Base-by-base conservation (phyloP, 1,140 invertebrate genomes). In the Panulirus ornatus region DNA sequence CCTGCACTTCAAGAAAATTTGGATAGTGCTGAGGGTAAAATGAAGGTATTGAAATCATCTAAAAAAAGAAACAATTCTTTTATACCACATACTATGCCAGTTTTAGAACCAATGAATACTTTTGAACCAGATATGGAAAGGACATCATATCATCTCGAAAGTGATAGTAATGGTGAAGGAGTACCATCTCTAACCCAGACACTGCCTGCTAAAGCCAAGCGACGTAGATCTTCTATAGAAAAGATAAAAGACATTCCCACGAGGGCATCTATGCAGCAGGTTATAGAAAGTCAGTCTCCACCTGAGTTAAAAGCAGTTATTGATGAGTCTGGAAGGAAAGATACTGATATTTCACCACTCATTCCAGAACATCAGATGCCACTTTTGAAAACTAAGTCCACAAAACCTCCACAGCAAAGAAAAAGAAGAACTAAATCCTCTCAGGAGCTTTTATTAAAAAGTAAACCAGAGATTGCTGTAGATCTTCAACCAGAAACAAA, bases 161-260 rank as follows among this genome's bases (percentile, higher is more conserved):
- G 58, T 38, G 58, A 70, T 70, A 54, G 22, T 40, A 84, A 63
- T 75, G 36, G 40, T 66, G 81, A 63, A 83, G 79, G 81, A 38
- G 84, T 14, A 58, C 14, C 38, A 19, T 73, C 84, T 36, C 36
- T 42, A 1, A 2, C 36, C 9, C 44, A 54, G 47, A 51, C 76
- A 54, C 16, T n/a, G 11, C 81, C 81, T 42, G 58, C 81, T 19
- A 84, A 70, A 14, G 30, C 40, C 38, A 58, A 70, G 22, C 40
- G 84, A 51, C 70, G 47, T 30, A n/a, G 84, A 86, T 86, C 84
- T 47, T 86, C 71, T 1, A 71, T 54, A 22, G 84, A 86, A 58
- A 86, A 86, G 38, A 58, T 86, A 2, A 75, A 86, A 86, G 84
- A 86, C 27, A 75, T 86, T 58, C 84, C 66, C 30, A 58, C 71